Conservation (phyloP, 2,113 vertebrate genomes). For the Anolis sagrei region DNA sequence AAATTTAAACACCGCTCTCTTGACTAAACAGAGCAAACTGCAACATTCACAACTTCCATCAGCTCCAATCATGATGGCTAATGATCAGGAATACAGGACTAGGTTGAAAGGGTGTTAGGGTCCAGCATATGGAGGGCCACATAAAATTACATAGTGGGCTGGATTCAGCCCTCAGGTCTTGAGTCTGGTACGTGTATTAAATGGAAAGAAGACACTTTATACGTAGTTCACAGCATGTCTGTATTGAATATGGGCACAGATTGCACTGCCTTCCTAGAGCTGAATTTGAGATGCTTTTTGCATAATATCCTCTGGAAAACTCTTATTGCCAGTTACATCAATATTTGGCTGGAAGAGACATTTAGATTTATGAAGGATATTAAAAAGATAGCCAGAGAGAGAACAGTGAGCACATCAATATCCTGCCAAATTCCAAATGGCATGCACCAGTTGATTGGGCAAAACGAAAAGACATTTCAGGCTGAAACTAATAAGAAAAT, state of each 20-base stretch:
- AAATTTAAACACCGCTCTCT: too few relatives aligned
- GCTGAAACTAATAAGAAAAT: neutral
- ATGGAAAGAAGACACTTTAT: neutral
- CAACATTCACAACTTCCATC: too few relatives aligned
- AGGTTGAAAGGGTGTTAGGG: too few relatives aligned
- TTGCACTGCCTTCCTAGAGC: neutral
- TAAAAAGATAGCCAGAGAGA: neutral
- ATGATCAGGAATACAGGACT: too few relatives aligned
- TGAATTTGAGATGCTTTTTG: neutral
- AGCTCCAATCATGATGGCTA: too few relatives aligned
- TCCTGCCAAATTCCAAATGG: constrained; percentile 2
- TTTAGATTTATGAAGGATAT: constrained; percentile 14
- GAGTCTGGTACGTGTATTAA: neutral
- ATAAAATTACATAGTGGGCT: too few relatives aligned
- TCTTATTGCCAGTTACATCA: neutral
- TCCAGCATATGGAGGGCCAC: too few relatives aligned
- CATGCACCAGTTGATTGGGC: neutral
- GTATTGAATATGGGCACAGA: neutral
- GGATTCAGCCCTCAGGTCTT: too few relatives aligned
- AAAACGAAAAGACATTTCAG: constrained; percentile 1
- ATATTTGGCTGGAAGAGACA: neutral
- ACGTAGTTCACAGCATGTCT: neutral
- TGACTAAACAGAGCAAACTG: too few relatives aligned
- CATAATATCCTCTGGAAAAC: neutral
- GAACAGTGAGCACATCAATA: neutral